Evolutionary conservation across 2,888 invertebrate genomes (phyloP).

Genomic region (Alsophila aescularia): DNA sequence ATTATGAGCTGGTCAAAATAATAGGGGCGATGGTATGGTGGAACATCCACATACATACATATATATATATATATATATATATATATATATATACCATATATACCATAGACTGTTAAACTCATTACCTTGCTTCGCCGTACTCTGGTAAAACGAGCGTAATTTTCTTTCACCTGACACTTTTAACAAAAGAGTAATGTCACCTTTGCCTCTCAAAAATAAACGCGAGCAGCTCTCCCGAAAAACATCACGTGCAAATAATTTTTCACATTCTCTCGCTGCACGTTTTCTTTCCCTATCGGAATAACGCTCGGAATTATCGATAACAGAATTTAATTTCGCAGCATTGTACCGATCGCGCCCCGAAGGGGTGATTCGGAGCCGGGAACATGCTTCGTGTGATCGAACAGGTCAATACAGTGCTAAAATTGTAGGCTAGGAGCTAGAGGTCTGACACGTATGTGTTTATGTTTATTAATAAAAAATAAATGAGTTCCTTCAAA

Average conservation of each 20-base stretch:
- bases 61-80: no score
- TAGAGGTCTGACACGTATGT: not conserved
- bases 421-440: constrained; percentile 30
- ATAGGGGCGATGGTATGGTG: no score
- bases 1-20: no score
- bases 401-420: constrained; percentile 43
- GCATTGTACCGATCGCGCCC: constrained; percentile 53
- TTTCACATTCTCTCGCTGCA: not conserved
- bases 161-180: no score
- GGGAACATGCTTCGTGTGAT: constrained; percentile 47
- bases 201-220: not conserved
- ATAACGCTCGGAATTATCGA: constrained; percentile 46
- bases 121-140: no score
- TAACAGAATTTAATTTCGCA: constrained; percentile 62
- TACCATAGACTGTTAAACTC: no score
- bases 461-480: no score
- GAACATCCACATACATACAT: no score
- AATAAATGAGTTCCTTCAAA: no score
- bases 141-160: no score
- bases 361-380: constrained; percentile 49
- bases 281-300: constrained; percentile 8
- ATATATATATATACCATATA: no score
- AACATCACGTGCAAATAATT: constrained; percentile 12
- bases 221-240: not conserved
- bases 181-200: no score